Evolutionary conservation across 2,113 vertebrate genomes (phyloP), one percentile per base, ranked within the genome.

Genomic region (Corythornis vintsioides): DNA sequence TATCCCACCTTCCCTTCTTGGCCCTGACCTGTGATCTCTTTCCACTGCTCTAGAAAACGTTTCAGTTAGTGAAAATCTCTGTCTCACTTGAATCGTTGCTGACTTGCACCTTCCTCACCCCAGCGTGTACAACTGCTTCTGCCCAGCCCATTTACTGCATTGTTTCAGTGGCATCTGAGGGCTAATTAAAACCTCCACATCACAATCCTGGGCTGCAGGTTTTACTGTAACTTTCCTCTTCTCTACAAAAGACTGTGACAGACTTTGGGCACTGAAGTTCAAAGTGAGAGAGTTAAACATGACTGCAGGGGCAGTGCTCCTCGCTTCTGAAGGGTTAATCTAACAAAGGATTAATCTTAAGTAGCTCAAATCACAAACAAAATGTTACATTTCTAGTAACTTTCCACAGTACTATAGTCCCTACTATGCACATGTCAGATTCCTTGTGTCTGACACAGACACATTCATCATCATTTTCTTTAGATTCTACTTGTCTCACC

Each of bases 281-380:
- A 12, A 2, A 1, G 0, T 40, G 59, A 43, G 63, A 6, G 50
- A 55, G 35, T 16, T 57, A 53, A 29, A 5, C 8, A 3, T 20
- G 21, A 7, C 33, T 78, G 48, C 12, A 47, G 13, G 43, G 72
- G 25, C 73, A 81, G 69, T n/a, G 61, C 66, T 63, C 31, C 48
- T 90, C 10, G 3, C 61, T 48, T 57, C 18, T 64, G 57, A 25
- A 38, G 73, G 72, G 29, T 22, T 64, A 38, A 35, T 65, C 65
- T 61, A 60, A 24, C 5, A 45, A 20, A 29, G 12, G 64, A 43
- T 72, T 47, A 53, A 15, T 50, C 48, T 50, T 50, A 21, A 50
- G 24, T 22, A 50, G 22, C 48, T 50, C 48, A 21, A 24, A 50
- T 24, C 48, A 50, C 48, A 50, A 21, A 24, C 11, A 11, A 48